Percentiles rank a stretch among this genome's conserved stretches.
These are phyloP conservation scores for Procambarus clarkii DNA, from an alignment of 1,140 invertebrate genomes.

Conservation along the genomic window DNA sequence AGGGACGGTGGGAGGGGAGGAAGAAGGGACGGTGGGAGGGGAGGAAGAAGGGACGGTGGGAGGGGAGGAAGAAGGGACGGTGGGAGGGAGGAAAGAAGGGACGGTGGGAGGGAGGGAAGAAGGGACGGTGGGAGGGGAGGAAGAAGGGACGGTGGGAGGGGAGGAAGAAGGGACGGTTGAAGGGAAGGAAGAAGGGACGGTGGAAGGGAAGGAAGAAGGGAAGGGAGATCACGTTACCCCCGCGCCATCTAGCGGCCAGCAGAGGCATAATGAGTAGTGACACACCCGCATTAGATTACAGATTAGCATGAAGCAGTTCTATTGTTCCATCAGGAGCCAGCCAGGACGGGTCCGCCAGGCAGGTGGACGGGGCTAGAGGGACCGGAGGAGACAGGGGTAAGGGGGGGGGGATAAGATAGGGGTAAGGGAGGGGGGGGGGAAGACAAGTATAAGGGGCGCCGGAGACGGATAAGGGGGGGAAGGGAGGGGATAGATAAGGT, in stretches of 20 bases:
- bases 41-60: neutral
- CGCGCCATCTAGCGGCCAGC: neutral
- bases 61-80: neutral
- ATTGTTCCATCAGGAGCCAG: neutral
- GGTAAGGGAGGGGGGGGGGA: neutral
- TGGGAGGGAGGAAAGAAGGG: too few species aligned
- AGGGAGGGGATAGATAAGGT: neutral
- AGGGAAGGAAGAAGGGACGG: neutral
- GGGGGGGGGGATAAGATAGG: neutral
- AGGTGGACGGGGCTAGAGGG: neutral
- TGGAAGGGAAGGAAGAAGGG: neutral
- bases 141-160: neutral
- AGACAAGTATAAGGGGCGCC: neutral
- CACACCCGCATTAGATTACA: slow-evolving; percentile 7
- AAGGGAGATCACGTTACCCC: neutral
- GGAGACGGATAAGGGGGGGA: too few species aligned
- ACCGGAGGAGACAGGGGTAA: neutral
- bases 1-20: neutral
- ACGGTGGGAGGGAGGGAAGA: neutral
- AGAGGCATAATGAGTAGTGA: neutral
- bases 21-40: neutral
- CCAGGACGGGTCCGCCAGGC: too few species aligned
- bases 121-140: neutral
- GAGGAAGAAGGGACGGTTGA: too few species aligned
- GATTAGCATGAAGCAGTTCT: slow-evolving; percentile 10